Conservation (phyloP, 2,888 invertebrate genomes). For the Cylindroiulus punctatus region DNA sequence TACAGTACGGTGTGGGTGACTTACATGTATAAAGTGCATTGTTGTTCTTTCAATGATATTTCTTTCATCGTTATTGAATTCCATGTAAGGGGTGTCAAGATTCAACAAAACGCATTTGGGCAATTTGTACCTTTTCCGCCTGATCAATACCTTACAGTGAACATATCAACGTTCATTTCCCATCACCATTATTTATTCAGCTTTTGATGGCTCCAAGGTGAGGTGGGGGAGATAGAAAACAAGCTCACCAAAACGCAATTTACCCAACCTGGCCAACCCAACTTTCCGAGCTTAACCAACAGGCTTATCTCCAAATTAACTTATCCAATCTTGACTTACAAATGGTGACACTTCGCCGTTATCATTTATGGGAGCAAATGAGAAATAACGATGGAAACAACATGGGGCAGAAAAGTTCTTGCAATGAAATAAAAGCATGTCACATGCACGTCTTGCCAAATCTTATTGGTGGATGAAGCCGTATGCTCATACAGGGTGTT, state of each 20-base stretch:
- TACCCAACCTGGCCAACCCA: not conserved
- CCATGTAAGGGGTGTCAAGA: not conserved
- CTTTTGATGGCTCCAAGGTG: not conserved
- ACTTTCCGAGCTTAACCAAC: too few relatives aligned
- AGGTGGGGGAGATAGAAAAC: not conserved
- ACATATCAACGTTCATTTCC: not conserved
- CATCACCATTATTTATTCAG: not conserved
- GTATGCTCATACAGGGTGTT: too few relatives aligned
- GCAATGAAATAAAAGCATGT: not conserved
- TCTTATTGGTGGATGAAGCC: too few relatives aligned
- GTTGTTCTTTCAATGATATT: not conserved
- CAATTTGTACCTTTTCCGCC: not conserved
- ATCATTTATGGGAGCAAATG: conserved; percentile 6
- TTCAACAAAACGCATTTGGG: not conserved
- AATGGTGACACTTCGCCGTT: not conserved
- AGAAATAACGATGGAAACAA: not conserved
- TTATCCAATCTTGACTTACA: not conserved
- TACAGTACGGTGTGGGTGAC: too few relatives aligned
- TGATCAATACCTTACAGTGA: not conserved
- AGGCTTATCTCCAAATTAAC: not conserved
- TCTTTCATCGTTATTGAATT: not conserved
- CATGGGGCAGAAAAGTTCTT: not conserved
- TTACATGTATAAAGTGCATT: too few relatives aligned
- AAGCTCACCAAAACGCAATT: not conserved
- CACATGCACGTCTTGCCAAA: too few relatives aligned